phyloP scores from a whole-genome alignment of 2,888 invertebrate species.

The Diloba caeruleocephala region DNA sequence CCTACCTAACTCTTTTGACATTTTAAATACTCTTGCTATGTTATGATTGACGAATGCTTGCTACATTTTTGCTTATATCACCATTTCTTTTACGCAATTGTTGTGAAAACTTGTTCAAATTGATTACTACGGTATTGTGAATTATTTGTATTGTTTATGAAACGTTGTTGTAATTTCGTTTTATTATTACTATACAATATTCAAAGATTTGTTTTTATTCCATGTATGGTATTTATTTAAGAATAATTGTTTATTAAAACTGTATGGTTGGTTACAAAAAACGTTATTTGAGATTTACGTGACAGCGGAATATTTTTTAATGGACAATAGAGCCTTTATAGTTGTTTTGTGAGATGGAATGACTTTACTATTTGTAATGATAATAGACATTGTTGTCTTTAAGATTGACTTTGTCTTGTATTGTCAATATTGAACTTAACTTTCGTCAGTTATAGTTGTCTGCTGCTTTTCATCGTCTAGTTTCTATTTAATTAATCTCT shows the following conservation, averaged over 20 bases:
- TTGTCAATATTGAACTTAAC: slow-evolving; percentile 15
- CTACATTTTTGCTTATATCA: background rate
- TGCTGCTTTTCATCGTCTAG: too few species aligned
- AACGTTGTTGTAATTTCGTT: slow-evolving; percentile 3
- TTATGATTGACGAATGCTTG: slow-evolving; percentile 10
- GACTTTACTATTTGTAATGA: slow-evolving; percentile 21
- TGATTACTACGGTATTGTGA: slow-evolving; percentile 14
- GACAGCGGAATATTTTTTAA: slow-evolving; percentile 11
- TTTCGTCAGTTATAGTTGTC: background rate
- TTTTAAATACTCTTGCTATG: slow-evolving; percentile 2
- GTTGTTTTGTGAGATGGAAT: slow-evolving; percentile 12
- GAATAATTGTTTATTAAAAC: background rate
- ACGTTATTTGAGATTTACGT: slow-evolving; percentile 5
- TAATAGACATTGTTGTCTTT: slow-evolving; percentile 30
- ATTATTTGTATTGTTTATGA: slow-evolving; percentile 13
- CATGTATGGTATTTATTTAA: background rate
- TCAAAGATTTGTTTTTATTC: slow-evolving; percentile 3
- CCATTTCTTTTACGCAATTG: slow-evolving; percentile 9
- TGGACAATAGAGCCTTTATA: slow-evolving; percentile 1
- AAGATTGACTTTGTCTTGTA: slow-evolving; percentile 9
- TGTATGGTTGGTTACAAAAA: slow-evolving; percentile 1
- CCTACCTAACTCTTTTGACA: slow-evolving; percentile 12
- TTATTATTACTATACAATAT: background rate
- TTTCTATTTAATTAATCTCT: too few species aligned
- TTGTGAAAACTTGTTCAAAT: slow-evolving; percentile 21